These are phyloP conservation scores for Pagrus major DNA, from an alignment of 2,113 vertebrate genomes.

Conservation along the genomic window DNA sequence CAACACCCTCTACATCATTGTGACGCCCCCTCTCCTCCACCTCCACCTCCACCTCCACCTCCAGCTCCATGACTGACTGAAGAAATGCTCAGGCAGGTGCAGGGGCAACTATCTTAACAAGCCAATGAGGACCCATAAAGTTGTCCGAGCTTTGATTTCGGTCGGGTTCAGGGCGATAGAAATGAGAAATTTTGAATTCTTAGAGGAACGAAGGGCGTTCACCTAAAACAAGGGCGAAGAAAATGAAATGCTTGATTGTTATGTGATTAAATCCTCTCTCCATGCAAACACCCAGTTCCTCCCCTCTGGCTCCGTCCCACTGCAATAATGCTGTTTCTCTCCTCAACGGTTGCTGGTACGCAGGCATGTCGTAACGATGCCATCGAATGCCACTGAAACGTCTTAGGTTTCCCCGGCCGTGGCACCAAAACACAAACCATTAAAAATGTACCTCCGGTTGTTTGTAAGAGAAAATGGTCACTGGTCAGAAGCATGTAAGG, in stretches of 20 bases:
- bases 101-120: constrained; percentile 25
- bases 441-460: constrained; percentile 63
- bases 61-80: constrained; percentile 7
- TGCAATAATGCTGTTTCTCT: constrained; percentile 32
- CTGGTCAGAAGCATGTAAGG: constrained; percentile 31
- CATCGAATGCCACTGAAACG: constrained; percentile 60
- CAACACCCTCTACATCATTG: constrained; percentile 35
- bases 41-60: constrained; percentile 15
- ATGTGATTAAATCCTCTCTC: constrained; percentile 30
- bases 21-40: constrained; percentile 33
- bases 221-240: background rate
- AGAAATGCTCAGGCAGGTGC: constrained; percentile 52
- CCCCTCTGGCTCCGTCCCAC: background rate
- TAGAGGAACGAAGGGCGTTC: background rate
- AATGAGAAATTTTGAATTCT: background rate
- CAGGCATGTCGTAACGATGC: constrained; percentile 58
- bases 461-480: constrained; percentile 54
- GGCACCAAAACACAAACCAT: constrained; percentile 63
- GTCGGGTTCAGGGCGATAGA: background rate
- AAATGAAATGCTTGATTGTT: constrained; percentile 21
- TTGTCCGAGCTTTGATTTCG: background rate
- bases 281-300: background rate
- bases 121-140: background rate
- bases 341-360: constrained; percentile 29
- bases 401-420: constrained; percentile 39